Evolutionary conservation across 2,113 vertebrate genomes (phyloP), one percentile per base, ranked within the genome.

Genomic region (Petrocephalus zakoni): DNA sequence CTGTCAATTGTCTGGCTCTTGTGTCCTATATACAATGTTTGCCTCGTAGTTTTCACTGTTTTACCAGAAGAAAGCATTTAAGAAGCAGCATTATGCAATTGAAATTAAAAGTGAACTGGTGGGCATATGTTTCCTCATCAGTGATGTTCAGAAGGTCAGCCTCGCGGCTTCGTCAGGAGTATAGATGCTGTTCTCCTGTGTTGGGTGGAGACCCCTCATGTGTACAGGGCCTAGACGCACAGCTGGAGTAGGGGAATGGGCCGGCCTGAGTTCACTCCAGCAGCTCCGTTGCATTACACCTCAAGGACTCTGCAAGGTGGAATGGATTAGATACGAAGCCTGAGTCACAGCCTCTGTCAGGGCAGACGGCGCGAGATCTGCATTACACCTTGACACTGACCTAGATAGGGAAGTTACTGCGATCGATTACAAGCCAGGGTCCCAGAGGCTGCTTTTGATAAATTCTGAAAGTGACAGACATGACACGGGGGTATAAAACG

Each of bases 401-500:
- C 46, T 90, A 87, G 89, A 90, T 92, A 89, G 37, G 86, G 58
- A 68, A 51, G 58, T 51, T 85, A 53, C 49, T 58, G 85, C 34
- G 52, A 93, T 88, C 88, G 92, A 93, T 92, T 90, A 90, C 82
- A 82, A 91, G 91, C 92, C 91, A 89, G 72, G 58, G 87, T 46
- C 55, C 78, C 90, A 61, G 87, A 89, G 81, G 78, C 15, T 42
- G 56, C 68, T 83, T 47, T 88, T 81, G 87, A 89, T 82, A 52
- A 90, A 84, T 89, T 90, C 84, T 52, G 72, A 87, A 46, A 87
- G 82, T 75, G 82, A 51, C 29, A 55, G 85, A 52, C 46, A 6
- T 64, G 85, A 87, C 68, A 89, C n/a, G 15, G 25, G 19, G 19
- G 53, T 55, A 2, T 29, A 52, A 83, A 58, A 21, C 42, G 4